Evolutionary conservation across 1,140 invertebrate genomes (phyloP).

Genomic region (Polypedilum vanderplanki): DNA sequence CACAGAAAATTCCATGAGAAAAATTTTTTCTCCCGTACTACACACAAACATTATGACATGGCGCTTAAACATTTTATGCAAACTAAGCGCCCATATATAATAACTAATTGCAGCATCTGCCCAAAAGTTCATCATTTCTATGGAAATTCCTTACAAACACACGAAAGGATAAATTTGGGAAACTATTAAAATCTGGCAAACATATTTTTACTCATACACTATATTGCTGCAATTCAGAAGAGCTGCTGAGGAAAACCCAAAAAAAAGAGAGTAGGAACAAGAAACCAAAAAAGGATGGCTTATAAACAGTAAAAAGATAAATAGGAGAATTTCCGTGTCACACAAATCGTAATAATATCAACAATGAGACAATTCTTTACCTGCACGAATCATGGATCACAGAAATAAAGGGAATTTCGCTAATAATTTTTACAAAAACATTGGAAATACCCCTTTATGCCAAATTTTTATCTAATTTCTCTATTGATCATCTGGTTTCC

Average conservation of each 20-base stretch:
- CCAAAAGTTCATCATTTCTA: neutral
- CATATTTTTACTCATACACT: neutral
- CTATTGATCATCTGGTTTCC: constrained; percentile 20
- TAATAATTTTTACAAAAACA: neutral
- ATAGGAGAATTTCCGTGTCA: constrained; percentile 15
- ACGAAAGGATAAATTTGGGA: neutral
- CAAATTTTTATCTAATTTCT: constrained; percentile 5
- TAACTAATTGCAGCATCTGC: neutral
- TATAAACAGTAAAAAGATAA: neutral
- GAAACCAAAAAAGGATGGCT: neutral
- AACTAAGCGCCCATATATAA: constrained; percentile 9
- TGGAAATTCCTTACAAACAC: neutral
- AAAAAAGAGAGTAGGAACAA: neutral
- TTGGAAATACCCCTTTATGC: constrained; percentile 5
- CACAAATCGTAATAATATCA: neutral
- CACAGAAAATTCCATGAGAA: neutral
- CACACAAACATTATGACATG: neutral
- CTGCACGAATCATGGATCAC: neutral
- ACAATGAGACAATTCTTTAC: neutral
- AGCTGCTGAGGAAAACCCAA: neutral
- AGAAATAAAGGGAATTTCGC: neutral
- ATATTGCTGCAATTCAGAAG: neutral
- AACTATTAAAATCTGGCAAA: neutral
- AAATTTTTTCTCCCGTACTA: neutral
- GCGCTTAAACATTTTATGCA: neutral